Evolutionary conservation across 2,888 invertebrate genomes (phyloP).

Genomic region (Chrysopilus asiliformis): DNA sequence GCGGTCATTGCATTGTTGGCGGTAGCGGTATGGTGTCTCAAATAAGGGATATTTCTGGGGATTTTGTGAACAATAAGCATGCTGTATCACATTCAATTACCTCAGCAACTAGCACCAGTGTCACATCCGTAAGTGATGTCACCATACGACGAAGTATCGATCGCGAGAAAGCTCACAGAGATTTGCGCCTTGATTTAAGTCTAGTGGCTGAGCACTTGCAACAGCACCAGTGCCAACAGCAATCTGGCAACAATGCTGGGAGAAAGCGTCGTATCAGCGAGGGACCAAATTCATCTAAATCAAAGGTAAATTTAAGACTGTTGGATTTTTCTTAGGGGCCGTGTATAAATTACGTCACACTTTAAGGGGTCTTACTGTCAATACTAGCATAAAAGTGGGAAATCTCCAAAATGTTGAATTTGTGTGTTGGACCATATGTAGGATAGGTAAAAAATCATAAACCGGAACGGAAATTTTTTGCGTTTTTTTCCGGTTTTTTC

Average conservation of each 20-base stretch:
- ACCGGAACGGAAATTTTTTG: no score
- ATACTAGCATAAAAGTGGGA: no score
- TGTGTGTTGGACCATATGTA: no score
- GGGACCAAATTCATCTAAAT: constrained; percentile 32
- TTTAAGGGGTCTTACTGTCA: no score
- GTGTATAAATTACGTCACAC: no score
- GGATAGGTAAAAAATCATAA: no score
- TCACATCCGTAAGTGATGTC: neutral
- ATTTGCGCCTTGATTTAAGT: constrained; percentile 30
- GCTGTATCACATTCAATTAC: neutral
- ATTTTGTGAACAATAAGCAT: neutral
- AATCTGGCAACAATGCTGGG: constrained; percentile 19
- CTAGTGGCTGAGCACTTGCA: constrained; percentile 9
- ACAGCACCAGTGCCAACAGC: constrained; percentile 3
- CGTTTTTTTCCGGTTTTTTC: no score
- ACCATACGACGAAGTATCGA: constrained; percentile 12
- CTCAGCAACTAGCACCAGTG: neutral
- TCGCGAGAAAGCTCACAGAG: constrained; percentile 27
- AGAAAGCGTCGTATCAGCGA: constrained; percentile 34
- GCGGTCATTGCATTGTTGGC: neutral
- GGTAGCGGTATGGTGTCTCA: neutral
- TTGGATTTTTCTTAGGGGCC: no score
- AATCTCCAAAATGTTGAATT: no score
- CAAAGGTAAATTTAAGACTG: constrained; percentile 30
- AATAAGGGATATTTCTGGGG: neutral